Evolutionary conservation across 2,888 invertebrate genomes (phyloP).

Genomic region (Cactoblastis cactorum): DNA sequence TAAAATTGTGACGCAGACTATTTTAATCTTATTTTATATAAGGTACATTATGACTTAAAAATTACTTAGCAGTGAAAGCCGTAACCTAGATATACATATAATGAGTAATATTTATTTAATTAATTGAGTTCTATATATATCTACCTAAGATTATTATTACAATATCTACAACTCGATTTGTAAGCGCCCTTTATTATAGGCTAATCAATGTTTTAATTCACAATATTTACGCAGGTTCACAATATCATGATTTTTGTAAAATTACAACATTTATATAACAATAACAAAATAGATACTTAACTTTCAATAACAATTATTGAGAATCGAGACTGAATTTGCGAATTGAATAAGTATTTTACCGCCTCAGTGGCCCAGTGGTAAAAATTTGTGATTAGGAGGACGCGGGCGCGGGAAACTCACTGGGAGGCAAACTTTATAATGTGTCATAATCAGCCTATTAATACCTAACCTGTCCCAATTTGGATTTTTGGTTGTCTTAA

Average conservation of each 20-base stretch:
- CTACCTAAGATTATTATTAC: neutral
- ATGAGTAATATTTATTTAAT: neutral
- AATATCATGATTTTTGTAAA: conserved; percentile 26
- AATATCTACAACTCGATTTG: conserved; percentile 8
- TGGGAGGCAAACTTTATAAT: too few relatives aligned
- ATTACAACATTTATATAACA: conserved; percentile 26
- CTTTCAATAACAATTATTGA: conserved; percentile 24
- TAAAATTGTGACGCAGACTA: too few relatives aligned
- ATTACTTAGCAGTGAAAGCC: neutral
- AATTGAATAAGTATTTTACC: too few relatives aligned
- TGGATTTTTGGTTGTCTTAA: too few relatives aligned
- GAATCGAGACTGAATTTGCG: too few relatives aligned
- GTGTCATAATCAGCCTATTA: too few relatives aligned
- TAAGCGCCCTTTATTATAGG: conserved; percentile 8
- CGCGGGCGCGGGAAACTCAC: too few relatives aligned
- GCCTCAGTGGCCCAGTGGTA: too few relatives aligned
- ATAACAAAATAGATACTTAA: conserved; percentile 27
- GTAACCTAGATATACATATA: neutral
- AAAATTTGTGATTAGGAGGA: too few relatives aligned
- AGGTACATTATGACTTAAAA: neutral
- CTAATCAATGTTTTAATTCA: conserved; percentile 10
- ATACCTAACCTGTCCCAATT: too few relatives aligned
- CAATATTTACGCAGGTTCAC: conserved; percentile 21
- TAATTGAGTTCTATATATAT: neutral
- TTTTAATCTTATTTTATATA: neutral